Evolutionary conservation across 2,113 vertebrate genomes (phyloP), one percentile per base, ranked within the genome.

Genomic region (Mustela nigripes): DNA sequence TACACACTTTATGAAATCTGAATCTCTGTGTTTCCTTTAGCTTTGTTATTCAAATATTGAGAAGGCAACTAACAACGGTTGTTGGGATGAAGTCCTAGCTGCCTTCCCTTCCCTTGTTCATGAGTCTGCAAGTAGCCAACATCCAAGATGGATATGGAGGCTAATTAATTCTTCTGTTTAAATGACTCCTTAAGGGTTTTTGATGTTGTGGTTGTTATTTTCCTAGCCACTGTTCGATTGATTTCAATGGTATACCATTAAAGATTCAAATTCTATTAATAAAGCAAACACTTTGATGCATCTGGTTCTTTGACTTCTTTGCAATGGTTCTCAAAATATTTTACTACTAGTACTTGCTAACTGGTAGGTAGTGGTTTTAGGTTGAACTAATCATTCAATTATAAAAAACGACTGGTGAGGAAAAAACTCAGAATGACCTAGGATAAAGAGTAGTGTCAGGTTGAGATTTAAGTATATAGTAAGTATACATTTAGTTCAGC

Each of bases 221-320:
- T 73, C n/a, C 16, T 81, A 87, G 53, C n/a, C 33, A 45, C 50
- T 8, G 7, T 12, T 39, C 16, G 56, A 45, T 6, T 62, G 60
- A 11, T 79, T 74, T 92, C 48, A 62, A 15, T 45, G 31, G 62
- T 16, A 26, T 36, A 50, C 8, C 15, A 26, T 11, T 63, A 50
- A 78, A 76, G 3, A 96, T 92, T 94, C 50, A 24, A 86, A 86
- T 19, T 82, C 39, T 74, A 50, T 63, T 89, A 31, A 87, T 21
- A 71, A 83, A 58, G 16, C 5, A 73, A 39, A 79, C 3, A 73
- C 5, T 92, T 74, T 31, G 10, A 87, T 21, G 31, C 78, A 53
- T 81, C 4, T 83, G 42, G 15, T 5, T 97, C 26, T 91, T 69
- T 69, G 7, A 69, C 85, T 65, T 76, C 24, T 94, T 94, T 88